Percentiles rank a stretch among this genome's conserved stretches.
These are phyloP conservation scores for Abrostola tripartita DNA, from an alignment of 2,888 invertebrate genomes.

Conservation along the genomic window DNA sequence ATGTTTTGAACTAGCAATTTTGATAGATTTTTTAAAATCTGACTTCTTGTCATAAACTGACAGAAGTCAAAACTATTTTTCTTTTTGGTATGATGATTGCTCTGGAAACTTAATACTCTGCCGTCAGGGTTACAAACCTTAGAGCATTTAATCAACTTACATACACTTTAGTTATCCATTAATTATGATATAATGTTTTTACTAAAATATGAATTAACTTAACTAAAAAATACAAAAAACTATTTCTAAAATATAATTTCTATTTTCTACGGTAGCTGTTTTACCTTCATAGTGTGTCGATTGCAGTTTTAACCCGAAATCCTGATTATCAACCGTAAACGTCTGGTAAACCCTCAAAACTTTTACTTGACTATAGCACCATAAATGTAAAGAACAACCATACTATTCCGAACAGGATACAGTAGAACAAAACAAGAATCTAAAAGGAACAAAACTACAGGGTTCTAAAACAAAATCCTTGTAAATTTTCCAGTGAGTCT, in stretches of 20 bases:
- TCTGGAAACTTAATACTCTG: conserved; percentile 1
- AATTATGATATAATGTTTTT: no score
- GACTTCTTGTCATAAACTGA: conserved; percentile 14
- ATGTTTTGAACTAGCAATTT: conserved; percentile 7
- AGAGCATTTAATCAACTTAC: no score
- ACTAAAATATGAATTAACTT: no score
- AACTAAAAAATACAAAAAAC: no score
- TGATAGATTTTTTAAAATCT: background rate
- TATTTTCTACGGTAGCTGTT: no score
- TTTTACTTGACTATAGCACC: no score
- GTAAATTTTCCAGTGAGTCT: background rate
- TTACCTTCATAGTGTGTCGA: no score
- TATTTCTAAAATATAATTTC: no score
- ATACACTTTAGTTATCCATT: no score
- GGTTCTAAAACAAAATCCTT: conserved; percentile 7
- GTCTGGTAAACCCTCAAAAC: no score
- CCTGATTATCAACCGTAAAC: no score
- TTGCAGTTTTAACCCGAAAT: no score
- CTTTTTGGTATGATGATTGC: background rate
- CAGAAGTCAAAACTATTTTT: conserved; percentile 13
- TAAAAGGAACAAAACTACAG: conserved; percentile 9
- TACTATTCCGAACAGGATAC: background rate
- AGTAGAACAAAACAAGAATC: conserved; percentile 1
- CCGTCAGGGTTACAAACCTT: background rate
- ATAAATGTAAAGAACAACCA: background rate